A percentile compares a stretch with the other conserved stretches of the same genome.
phyloP scores from a whole-genome alignment of 2,797 vertebrate genomes.

The Austrolebias charrua region DNA sequence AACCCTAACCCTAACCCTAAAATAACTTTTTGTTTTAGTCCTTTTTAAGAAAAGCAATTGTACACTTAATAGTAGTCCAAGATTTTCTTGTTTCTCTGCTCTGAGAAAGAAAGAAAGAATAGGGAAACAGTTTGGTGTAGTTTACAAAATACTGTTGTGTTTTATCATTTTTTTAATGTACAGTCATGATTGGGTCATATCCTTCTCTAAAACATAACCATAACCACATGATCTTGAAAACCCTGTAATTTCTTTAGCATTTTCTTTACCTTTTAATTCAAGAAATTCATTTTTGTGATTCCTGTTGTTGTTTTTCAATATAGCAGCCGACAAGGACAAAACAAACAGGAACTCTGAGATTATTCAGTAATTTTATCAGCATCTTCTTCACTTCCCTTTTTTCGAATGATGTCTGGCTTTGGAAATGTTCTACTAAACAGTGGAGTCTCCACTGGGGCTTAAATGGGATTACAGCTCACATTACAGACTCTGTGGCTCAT shows the following conservation, averaged over 20 bases:
- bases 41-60: background rate
- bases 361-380: conserved; percentile 67
- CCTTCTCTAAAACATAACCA: too few species aligned
- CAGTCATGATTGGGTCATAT: too few species aligned
- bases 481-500: conserved; percentile 77
- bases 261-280: too few species aligned
- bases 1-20: background rate
- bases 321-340: conserved; percentile 63
- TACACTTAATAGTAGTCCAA: too few species aligned
- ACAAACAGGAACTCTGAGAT: conserved; percentile 71
- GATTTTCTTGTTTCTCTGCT: too few species aligned
- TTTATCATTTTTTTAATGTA: too few species aligned
- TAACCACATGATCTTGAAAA: too few species aligned
- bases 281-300: background rate
- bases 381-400: conserved; percentile 58
- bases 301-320: conserved; percentile 9
- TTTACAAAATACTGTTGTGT: too few species aligned
- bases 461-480: conserved; percentile 74
- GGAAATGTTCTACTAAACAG: conserved; percentile 76
- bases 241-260: background rate
- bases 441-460: conserved; percentile 58
- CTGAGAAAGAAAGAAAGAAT: too few species aligned
- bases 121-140: too few species aligned
- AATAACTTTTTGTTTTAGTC: background rate
- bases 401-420: conserved; percentile 65